Base-by-base conservation (phyloP, 2,888 invertebrate genomes). In the Tachina lurida region DNA sequence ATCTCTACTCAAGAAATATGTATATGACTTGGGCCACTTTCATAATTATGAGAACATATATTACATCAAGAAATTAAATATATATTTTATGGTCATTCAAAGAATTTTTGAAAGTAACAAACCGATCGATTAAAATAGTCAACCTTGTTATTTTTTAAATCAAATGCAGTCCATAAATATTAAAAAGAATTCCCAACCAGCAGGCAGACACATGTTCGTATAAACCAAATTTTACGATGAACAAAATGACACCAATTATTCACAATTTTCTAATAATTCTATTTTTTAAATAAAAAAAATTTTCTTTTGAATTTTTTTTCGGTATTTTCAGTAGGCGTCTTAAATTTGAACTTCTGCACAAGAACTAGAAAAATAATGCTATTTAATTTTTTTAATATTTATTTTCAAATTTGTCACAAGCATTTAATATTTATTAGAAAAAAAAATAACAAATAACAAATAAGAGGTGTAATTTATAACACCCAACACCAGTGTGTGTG, bases 391-490 rank as follows among this genome's bases (percentile, higher is more conserved):
- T 81, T 52, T 9, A 10, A 80, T 73, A 74, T 74, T 74, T 74
- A 74, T 67, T 74, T 67, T 74, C 15, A 74, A 81, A 74, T 81
- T 68, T 74, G 67, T 74, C 67, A 58, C 45, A 67, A 74, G 41
- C 68, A 79, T 78, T 77, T 60, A n/a, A n/a, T n/a, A 54, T 47
- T 15, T 41, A 19, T 31, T 31, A 31, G 31, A 31, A 31, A 7
- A 31, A 5, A 15, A 65, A 54, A 39, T 15, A 58, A 49, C 0
- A 49, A n/a, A 17, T n/a, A 47, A n/a, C 19, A 41, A 58, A 52
- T 12, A 81, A 68, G 31, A 67, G 54, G 45, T 68, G 60, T 60
- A 67, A 78, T 84, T 84, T 77, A 77, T 83, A 73, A 77, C 65
- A 70, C 31, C 52, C 31, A 77, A 71, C 13, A 31, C 22, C 22